phyloP scores from a whole-genome alignment of 2,888 invertebrate genomes.

The Psylliodes chrysocephalus region DNA sequence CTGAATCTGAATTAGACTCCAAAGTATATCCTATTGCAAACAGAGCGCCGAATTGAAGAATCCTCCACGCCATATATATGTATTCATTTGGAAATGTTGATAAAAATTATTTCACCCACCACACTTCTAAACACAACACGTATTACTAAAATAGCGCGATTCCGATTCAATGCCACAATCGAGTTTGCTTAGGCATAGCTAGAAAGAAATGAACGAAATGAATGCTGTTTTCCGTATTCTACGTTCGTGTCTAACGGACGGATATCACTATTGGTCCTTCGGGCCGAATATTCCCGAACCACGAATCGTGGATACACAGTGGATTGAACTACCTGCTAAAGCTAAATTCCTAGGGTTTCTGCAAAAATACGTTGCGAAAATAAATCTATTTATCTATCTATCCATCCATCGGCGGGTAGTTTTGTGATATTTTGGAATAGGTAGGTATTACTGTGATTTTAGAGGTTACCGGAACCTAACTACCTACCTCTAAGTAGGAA shows the following conservation, averaged over 20 bases:
- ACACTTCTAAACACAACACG: constrained; percentile 61
- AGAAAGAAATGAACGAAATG: constrained; percentile 30
- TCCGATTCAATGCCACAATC: constrained; percentile 52
- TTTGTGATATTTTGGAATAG: no score
- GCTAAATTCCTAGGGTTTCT: not conserved
- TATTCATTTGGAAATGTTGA: constrained; percentile 71
- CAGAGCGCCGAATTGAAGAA: constrained; percentile 76
- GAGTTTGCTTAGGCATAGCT: constrained; percentile 29
- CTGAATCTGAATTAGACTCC: constrained; percentile 50
- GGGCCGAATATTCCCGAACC: constrained; percentile 12
- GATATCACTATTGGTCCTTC: not conserved
- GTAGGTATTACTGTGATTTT: no score
- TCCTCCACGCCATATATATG: constrained; percentile 83
- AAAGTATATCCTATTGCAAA: constrained; percentile 66
- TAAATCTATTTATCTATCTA: not conserved
- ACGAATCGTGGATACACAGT: constrained; percentile 8
- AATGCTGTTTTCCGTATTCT: constrained; percentile 22
- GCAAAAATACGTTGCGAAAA: not conserved
- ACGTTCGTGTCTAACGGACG: constrained; percentile 15
- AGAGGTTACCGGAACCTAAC: no score
- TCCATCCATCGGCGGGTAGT: no score
- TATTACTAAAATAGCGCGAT: constrained; percentile 60
- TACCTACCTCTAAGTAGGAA: no score
- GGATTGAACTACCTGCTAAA: constrained; percentile 22
- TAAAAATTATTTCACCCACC: constrained; percentile 54